Evolutionary conservation across 2,888 invertebrate species (phyloP).

Genomic region (Cephus pulcher): DNA sequence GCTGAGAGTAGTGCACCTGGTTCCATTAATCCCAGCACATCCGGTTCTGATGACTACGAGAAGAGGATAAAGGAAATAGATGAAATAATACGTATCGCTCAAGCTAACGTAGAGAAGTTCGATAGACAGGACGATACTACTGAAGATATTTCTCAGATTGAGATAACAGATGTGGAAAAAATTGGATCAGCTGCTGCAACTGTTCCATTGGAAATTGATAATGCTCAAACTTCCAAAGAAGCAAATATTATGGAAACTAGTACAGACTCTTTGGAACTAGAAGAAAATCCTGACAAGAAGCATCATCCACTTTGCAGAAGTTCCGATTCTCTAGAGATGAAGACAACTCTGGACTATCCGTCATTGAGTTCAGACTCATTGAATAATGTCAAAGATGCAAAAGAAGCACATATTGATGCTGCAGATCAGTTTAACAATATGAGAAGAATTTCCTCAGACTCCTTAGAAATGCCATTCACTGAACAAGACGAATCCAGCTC

Average conservation of each 20-base stretch:
- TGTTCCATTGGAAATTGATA: conserved; percentile 23
- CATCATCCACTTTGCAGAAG: conserved; percentile 72
- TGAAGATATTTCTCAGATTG: conserved; percentile 69
- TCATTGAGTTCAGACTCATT: conserved; percentile 63
- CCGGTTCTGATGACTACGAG: conserved; percentile 73
- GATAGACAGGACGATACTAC: conserved; percentile 70
- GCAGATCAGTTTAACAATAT: conserved; percentile 46
- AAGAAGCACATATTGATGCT: conserved; percentile 41
- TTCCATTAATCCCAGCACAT: conserved; percentile 65
- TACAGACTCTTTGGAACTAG: conserved; percentile 73
- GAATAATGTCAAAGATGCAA: conserved; percentile 57
- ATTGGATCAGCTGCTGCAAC: conserved; percentile 20
- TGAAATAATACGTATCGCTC: conserved; percentile 76
- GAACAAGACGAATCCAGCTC: conserved; percentile 8
- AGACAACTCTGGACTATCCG: conserved; percentile 67
- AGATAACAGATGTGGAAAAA: conserved; percentile 48
- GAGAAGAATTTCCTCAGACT: conserved; percentile 62
- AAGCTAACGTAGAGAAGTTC: conserved; percentile 75
- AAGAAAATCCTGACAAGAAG: conserved; percentile 62
- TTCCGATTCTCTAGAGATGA: conserved; percentile 77
- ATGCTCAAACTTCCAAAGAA: conserved; percentile 50
- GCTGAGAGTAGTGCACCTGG: conserved; percentile 58
- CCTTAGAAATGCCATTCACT: conserved; percentile 54
- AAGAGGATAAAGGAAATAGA: conserved; percentile 77
- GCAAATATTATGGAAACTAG: conserved; percentile 72